phyloP scores from a whole-genome alignment of 2,888 invertebrate species.

The Trachelus tabidus region DNA sequence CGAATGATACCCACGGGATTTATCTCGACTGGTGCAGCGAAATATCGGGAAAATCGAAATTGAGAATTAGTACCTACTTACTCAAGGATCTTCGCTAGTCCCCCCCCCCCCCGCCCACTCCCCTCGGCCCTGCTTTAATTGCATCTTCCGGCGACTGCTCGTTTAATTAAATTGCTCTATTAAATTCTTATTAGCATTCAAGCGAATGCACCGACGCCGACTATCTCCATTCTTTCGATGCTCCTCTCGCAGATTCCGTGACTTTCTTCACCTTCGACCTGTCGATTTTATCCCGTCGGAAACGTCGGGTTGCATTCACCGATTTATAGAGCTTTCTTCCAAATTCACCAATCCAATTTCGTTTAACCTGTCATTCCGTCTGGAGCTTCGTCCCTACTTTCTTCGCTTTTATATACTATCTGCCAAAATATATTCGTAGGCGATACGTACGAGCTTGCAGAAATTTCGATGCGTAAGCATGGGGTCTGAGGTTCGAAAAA shows the following conservation, averaged over 20 bases:
- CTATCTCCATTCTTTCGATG: constrained; percentile 6
- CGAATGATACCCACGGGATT: neutral
- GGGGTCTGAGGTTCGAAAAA: neutral
- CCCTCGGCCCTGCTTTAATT: constrained; percentile 33
- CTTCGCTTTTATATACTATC: neutral
- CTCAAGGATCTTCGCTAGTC: neutral
- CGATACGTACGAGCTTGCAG: neutral
- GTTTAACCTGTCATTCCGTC: neutral
- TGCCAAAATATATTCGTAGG: neutral
- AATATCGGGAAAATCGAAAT: constrained; percentile 4
- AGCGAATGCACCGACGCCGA: constrained; percentile 38
- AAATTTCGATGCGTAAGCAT: neutral
- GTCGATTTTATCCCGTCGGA: neutral
- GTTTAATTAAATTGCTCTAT: constrained; percentile 57
- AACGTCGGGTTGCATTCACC: neutral
- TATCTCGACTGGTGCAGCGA: neutral
- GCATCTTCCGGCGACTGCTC: constrained; percentile 36
- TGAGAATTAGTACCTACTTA: constrained; percentile 1
- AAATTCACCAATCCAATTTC: neutral
- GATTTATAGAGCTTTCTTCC: neutral
- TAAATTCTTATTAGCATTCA: constrained; percentile 39
- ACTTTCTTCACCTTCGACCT: neutral
- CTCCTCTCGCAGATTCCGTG: neutral
- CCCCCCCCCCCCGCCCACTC: neutral
- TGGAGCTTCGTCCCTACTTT: neutral